phyloP scores from a whole-genome alignment of 92 coral and sea anemone genomes.

The Isaurus tuberculatus region DNA sequence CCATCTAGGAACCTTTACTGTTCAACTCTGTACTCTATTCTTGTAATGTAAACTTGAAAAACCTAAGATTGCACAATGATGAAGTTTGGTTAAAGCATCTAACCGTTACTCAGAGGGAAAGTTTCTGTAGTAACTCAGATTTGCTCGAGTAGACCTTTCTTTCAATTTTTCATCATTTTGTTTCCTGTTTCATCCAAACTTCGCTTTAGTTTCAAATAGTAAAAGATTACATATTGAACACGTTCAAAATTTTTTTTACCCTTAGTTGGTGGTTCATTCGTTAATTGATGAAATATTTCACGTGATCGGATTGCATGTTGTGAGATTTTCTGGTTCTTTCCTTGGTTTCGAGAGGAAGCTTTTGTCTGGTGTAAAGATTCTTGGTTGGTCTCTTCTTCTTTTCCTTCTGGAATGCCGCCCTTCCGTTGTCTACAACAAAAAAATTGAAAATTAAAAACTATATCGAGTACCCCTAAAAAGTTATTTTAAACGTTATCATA shows the following conservation, averaged over 20 bases:
- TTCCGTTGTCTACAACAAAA: background rate
- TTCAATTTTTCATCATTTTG: background rate
- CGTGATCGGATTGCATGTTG: slow-evolving; percentile 10
- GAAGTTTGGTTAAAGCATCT: no score
- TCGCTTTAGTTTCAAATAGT: background rate
- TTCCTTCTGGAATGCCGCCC: background rate
- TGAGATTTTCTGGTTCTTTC: slow-evolving; percentile 31
- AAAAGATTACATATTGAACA: background rate
- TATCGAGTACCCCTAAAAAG: background rate
- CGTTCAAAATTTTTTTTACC: background rate
- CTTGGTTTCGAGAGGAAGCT: background rate
- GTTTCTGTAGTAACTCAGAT: no score
- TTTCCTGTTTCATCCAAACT: background rate
- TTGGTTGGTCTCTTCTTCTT: background rate
- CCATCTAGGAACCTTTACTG: no score
- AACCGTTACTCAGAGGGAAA: no score
- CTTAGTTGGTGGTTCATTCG: slow-evolving; percentile 30
- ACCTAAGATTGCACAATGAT: no score
- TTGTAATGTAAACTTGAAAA: no score
- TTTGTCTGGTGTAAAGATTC: background rate
- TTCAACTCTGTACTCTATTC: no score
- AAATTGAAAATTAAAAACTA: background rate
- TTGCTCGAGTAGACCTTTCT: no score
- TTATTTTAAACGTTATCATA: background rate
- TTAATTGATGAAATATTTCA: slow-evolving; percentile 3